phyloP scores from a whole-genome alignment of 1,140 invertebrate species.

The Campodea augens region DNA sequence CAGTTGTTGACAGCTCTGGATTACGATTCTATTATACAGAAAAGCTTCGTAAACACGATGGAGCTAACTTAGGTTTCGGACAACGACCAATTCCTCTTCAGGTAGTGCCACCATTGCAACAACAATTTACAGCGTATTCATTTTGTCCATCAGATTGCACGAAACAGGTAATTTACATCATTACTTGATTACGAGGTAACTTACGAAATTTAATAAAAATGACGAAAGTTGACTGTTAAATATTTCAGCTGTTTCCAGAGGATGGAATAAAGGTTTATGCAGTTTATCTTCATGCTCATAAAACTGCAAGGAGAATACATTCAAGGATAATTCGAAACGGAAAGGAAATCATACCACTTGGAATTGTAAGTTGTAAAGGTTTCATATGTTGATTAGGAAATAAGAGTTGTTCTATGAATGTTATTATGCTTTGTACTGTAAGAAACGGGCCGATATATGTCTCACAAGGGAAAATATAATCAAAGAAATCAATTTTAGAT shows the following conservation, averaged over 20 bases:
- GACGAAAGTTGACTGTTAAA: background rate
- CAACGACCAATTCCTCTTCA: conserved; percentile 59
- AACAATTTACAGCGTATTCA: conserved; percentile 49
- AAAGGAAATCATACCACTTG: conserved; percentile 50
- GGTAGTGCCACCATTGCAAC: conserved; percentile 54
- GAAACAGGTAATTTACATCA: conserved; percentile 32
- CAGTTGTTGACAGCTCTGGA: conserved; percentile 56
- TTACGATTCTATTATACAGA: conserved; percentile 57
- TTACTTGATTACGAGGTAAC: background rate
- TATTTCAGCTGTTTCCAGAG: conserved; percentile 45
- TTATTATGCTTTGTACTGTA: too few relatives aligned
- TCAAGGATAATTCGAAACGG: conserved; percentile 55
- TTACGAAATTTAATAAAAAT: background rate
- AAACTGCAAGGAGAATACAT: conserved; percentile 50
- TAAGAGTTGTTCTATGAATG: background rate
- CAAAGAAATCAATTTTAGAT: too few relatives aligned
- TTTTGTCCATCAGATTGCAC: conserved; percentile 65
- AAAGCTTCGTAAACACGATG: conserved; percentile 47
- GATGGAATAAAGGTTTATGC: conserved; percentile 60
- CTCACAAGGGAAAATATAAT: too few relatives aligned
- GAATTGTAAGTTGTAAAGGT: conserved; percentile 30
- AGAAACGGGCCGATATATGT: too few relatives aligned
- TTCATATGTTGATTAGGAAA: background rate
- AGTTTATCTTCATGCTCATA: conserved; percentile 57
- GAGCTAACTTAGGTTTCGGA: conserved; percentile 58